A percentile compares a stretch with the other conserved stretches of the same genome.
These are phyloP conservation scores for Talpa occidentalis DNA, from an alignment of 2,113 vertebrate genomes.

Conservation along the genomic window DNA sequence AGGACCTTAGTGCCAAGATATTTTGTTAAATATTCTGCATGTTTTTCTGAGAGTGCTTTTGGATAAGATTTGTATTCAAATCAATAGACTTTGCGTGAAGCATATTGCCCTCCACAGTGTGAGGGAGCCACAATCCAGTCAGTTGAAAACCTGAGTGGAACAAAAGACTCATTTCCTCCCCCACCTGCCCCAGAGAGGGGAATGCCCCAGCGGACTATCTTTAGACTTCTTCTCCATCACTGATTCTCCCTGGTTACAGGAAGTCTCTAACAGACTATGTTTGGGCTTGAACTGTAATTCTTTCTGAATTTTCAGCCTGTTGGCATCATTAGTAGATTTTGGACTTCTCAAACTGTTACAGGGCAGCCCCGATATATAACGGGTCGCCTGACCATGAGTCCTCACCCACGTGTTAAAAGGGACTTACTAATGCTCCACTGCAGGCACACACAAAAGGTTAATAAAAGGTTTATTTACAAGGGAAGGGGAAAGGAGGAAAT, in stretches of 20 bases:
- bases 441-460: too few relatives aligned
- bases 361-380: too few relatives aligned
- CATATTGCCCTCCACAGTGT: not conserved
- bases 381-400: too few relatives aligned
- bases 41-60: slow-evolving; percentile 48
- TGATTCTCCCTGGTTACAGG: not conserved
- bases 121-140: not conserved
- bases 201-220: not conserved
- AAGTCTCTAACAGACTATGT: not conserved
- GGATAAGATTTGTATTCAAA: slow-evolving; percentile 33
- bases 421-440: too few relatives aligned
- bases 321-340: not conserved
- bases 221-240: not conserved
- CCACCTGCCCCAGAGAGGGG: not conserved
- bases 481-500: too few relatives aligned
- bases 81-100: not conserved
- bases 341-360: not conserved
- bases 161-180: not conserved
- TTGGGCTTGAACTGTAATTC: not conserved
- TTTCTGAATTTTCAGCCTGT: not conserved
- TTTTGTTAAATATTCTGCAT: not conserved
- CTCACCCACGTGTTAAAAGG: too few relatives aligned
- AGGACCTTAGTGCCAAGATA: not conserved
- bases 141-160: not conserved
- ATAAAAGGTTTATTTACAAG: too few relatives aligned